A percentile compares a stretch with the other conserved stretches of the same genome.
Conservation (phyloP, 2,888 invertebrate genomes). For the Platycnemis pennipes region DNA sequence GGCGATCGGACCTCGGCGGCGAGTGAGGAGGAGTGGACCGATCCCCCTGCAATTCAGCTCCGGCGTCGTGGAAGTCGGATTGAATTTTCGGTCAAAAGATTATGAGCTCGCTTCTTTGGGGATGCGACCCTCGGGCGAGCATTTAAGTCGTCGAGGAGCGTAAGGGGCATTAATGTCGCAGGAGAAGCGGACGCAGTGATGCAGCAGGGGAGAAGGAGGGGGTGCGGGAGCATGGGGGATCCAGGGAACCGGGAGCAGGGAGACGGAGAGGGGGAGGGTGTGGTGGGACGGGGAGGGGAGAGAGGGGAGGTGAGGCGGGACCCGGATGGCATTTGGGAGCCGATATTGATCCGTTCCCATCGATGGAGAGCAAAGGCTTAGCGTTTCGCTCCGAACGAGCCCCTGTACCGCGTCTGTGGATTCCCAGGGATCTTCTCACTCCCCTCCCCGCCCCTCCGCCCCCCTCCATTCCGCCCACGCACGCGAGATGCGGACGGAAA, state of each 20-base stretch:
- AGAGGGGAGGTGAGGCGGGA: background rate
- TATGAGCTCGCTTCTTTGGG: no score
- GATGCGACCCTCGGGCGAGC: no score
- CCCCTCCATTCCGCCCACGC: background rate
- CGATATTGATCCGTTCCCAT: conserved; percentile 66
- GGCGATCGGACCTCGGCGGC: no score
- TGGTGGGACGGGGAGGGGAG: background rate
- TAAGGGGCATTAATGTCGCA: no score
- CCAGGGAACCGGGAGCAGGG: no score
- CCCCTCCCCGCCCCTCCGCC: background rate
- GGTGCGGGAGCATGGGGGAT: background rate
- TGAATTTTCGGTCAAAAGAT: no score
- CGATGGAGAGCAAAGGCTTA: conserved; percentile 60
- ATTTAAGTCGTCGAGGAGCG: no score
- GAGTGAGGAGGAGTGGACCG: no score
- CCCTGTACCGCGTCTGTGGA: conserved; percentile 52
- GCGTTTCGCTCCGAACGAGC: conserved; percentile 57
- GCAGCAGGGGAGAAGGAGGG: background rate
- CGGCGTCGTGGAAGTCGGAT: no score
- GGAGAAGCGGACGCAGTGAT: background rate
- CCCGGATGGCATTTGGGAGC: conserved; percentile 65
- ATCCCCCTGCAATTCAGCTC: no score
- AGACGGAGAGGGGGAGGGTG: background rate
- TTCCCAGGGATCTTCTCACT: conserved; percentile 66
- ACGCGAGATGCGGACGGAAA: background rate